phyloP scores from a whole-genome alignment of 2,888 invertebrate genomes.

The Leptodirus hochenwartii region DNA sequence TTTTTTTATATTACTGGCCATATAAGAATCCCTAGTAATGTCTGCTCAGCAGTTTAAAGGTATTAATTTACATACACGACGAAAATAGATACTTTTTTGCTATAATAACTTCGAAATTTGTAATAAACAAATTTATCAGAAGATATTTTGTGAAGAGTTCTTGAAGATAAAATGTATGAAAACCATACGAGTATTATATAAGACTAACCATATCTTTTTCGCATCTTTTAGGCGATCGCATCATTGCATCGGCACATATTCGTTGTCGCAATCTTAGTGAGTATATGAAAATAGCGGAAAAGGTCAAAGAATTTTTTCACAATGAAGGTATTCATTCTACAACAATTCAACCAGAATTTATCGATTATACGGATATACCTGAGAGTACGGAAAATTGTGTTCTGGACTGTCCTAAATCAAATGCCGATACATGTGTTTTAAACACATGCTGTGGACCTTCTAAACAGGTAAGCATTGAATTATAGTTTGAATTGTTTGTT shows the following conservation, averaged over 20 bases:
- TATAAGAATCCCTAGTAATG: too few relatives aligned
- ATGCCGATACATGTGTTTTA: constrained; percentile 52
- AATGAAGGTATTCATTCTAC: constrained; percentile 98
- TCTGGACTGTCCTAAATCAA: constrained; percentile 68
- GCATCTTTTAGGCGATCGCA: too few relatives aligned
- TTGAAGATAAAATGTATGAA: too few relatives aligned
- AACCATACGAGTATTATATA: too few relatives aligned
- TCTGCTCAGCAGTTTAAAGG: too few relatives aligned
- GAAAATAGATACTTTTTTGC: too few relatives aligned
- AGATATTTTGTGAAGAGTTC: too few relatives aligned
- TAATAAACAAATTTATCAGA: too few relatives aligned
- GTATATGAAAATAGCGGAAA: constrained; percentile 93
- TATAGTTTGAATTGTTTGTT: constrained; percentile 9
- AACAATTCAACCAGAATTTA: constrained; percentile 95
- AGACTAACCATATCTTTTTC: too few relatives aligned
- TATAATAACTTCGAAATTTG: too few relatives aligned
- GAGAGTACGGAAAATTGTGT: constrained; percentile 50
- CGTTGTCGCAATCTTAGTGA: constrained; percentile 85
- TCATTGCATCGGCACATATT: constrained; percentile 94
- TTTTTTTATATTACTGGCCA: too few relatives aligned
- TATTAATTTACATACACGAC: too few relatives aligned
- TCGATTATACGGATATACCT: constrained; percentile 47
- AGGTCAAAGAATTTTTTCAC: constrained; percentile 94
- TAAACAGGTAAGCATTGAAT: constrained; percentile 40
- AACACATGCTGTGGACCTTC: constrained; percentile 79